These are phyloP conservation scores for Nomada hirtipes DNA, from an alignment of 2,888 invertebrate genomes.

Conservation along the genomic window DNA sequence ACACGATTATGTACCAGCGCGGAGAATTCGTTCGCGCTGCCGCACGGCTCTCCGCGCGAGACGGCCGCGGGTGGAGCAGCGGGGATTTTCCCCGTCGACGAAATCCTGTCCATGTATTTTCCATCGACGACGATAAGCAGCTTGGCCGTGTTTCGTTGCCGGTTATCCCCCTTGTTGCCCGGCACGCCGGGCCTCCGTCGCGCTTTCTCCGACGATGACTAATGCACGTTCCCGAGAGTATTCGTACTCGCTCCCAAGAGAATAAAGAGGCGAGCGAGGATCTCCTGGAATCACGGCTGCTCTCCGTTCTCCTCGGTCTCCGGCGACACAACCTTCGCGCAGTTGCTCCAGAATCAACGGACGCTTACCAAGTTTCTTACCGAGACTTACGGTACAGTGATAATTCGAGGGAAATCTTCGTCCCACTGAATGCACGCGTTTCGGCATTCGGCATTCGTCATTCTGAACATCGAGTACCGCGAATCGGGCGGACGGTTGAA, in stretches of 20 bases:
- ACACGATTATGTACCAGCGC: background rate
- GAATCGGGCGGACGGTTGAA: background rate
- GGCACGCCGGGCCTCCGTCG: slow-evolving; percentile 22
- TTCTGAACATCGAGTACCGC: background rate
- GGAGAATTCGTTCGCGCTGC: background rate
- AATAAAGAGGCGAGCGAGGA: background rate
- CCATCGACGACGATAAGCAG: slow-evolving; percentile 41
- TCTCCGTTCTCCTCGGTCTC: slow-evolving; percentile 13
- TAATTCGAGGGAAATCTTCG: background rate
- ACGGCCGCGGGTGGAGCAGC: too few species aligned
- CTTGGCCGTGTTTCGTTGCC: slow-evolving; percentile 5
- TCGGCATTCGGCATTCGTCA: too few species aligned
- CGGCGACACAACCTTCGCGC: background rate
- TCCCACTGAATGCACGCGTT: too few species aligned
- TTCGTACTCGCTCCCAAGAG: slow-evolving; percentile 13
- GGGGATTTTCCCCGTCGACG: too few species aligned
- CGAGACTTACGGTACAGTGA: background rate
- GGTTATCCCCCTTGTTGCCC: slow-evolving; percentile 29
- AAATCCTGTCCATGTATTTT: slow-evolving; percentile 3
- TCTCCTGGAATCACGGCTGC: slow-evolving; percentile 7
- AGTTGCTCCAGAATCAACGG: slow-evolving; percentile 5
- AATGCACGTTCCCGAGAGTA: slow-evolving; percentile 40
- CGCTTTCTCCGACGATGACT: slow-evolving; percentile 59
- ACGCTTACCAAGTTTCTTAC: background rate
- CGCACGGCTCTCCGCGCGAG: too few species aligned